Base-by-base conservation (phyloP, 2,888 invertebrate species). In the Embidobia sp. region DNA sequence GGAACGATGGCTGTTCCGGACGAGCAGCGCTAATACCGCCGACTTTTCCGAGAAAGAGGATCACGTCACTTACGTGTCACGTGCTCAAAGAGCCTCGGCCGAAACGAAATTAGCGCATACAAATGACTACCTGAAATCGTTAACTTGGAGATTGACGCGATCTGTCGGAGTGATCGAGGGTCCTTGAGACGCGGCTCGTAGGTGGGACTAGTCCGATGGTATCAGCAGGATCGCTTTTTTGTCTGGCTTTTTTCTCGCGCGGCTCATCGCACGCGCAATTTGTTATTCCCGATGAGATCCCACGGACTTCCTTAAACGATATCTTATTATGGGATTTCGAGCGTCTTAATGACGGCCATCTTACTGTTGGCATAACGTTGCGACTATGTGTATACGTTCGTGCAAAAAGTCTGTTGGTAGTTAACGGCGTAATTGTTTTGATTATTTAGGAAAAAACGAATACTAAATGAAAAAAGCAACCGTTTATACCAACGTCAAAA, bases 61-160 rank as follows among this genome's bases (percentile, higher is more conserved):
- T 73, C 72, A 53, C 64, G 72, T 73, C 63, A 73, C 37, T 55
- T 63, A 49, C 42, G 64, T 64, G 72, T 64, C 72, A 73, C 15
- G 15, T 37, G 35, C 33, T 55, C 3, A 40, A 64, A 63, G 49
- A 42, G 55, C 53, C 22, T 8, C 15, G 31, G 31, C 22, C 44
- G 48, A 67, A 29, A 42, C 40, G 42, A 73, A 59, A 73, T 66
- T 73, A 59, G 64, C 66, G 44, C 64, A 57, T 66, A 51, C 73
- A 66, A 64, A 73, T 73, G 57, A 66, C 72, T 51, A 57, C 64
- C 51, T 49, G 57, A 73, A 59, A 51, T 66, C 57, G 63, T 73
- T 57, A 15, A 63, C 19, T 11, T 48, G 57, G 49, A 22, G 22
- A n/a, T n/a, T n/a, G n/a, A n/a, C 57, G 55, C 49, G 48, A 64